Conservation (phyloP, 2,888 invertebrate genomes). For the Calliopum simillimum region DNA sequence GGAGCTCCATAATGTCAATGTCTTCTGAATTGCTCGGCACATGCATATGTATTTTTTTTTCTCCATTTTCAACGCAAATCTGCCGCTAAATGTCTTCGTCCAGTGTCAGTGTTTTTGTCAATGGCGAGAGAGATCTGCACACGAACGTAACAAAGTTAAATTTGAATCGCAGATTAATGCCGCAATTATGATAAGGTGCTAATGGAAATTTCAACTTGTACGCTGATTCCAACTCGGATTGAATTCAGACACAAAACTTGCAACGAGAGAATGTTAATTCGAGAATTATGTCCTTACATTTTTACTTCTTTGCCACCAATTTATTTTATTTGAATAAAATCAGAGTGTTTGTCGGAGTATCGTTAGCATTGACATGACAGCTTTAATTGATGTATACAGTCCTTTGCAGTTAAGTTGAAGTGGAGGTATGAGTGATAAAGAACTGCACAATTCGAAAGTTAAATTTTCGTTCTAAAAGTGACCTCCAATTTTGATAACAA, state of each 20-base stretch:
- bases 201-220: conserved; percentile 57
- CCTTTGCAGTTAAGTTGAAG: too few species aligned
- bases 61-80: conserved; percentile 46
- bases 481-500: too few species aligned
- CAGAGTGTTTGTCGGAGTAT: background rate
- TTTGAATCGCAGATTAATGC: conserved; percentile 56
- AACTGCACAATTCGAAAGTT: too few species aligned
- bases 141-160: conserved; percentile 28
- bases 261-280: background rate
- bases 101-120: background rate
- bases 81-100: conserved; percentile 40
- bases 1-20: background rate
- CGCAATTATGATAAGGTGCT: conserved; percentile 59
- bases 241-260: background rate
- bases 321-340: conserved; percentile 22
- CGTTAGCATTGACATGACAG: conserved; percentile 14
- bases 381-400: background rate
- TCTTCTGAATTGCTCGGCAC: background rate
- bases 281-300: conserved; percentile 24
- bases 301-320: conserved; percentile 6
- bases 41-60: conserved; percentile 47
- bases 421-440: too few species aligned
- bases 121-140: background rate
- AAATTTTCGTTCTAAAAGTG: too few species aligned
- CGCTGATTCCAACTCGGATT: conserved; percentile 1